Conservation (phyloP, 2,888 invertebrate species). For the Pteria penguin region DNA sequence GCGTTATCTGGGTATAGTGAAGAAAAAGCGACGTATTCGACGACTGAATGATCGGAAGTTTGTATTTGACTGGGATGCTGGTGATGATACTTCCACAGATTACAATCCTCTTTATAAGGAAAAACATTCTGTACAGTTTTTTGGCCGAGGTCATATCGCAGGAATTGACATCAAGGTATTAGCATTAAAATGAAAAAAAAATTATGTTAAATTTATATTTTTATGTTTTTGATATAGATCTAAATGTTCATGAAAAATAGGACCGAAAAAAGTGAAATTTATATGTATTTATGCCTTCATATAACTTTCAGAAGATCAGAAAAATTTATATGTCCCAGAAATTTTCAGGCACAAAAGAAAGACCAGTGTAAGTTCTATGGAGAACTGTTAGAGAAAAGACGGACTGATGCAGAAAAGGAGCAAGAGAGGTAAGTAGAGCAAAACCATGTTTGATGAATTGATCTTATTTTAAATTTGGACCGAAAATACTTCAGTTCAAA, state of each 20-base stretch:
- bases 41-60: slow-evolving; percentile 98
- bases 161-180: slow-evolving; percentile 97
- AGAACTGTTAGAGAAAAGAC: slow-evolving; percentile 93
- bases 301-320: no score
- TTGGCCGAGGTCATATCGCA: slow-evolving; percentile 97
- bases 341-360: slow-evolving; percentile 81
- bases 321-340: background rate
- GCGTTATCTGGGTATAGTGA: slow-evolving; percentile 94
- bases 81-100: slow-evolving; percentile 98
- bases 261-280: no score
- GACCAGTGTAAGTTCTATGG: slow-evolving; percentile 99
- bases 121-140: slow-evolving; percentile 92
- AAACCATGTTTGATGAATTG: no score
- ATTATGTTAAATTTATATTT: no score
- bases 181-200: no score
- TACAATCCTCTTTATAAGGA: slow-evolving; percentile 98
- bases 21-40: slow-evolving; percentile 91
- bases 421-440: slow-evolving; percentile 87
- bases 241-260: no score
- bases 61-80: slow-evolving; percentile 99
- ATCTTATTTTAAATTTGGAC: no score
- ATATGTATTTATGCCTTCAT: no score
- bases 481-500: no score
- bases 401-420: slow-evolving; percentile 97
- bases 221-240: no score